Percentiles rank a stretch among this genome's conserved stretches.
Conservation (phyloP, 2,797 vertebrate genomes). For the Parauchenoglanis punctatus region DNA sequence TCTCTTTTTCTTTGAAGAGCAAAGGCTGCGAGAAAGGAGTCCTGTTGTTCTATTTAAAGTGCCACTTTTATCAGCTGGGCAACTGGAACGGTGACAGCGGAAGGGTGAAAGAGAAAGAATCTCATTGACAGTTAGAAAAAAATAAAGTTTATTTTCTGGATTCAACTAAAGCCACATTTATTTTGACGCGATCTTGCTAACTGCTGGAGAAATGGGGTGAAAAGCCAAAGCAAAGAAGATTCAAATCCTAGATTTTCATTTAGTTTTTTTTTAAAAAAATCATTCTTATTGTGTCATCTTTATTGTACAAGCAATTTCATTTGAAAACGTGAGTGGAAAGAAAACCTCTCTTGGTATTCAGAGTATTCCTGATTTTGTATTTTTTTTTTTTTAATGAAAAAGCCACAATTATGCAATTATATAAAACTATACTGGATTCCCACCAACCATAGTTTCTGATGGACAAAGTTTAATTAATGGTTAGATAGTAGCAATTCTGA, state of each 20-base stretch:
- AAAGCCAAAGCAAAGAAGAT: neutral
- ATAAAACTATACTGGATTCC: neutral
- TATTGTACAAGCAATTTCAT: neutral
- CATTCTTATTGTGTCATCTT: neutral
- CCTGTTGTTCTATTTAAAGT: slow-evolving; percentile 56
- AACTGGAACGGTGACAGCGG: slow-evolving; percentile 35
- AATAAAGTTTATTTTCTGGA: slow-evolving; percentile 24
- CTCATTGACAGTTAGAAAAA: neutral
- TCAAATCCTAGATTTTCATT: neutral
- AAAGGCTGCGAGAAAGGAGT: slow-evolving; percentile 38
- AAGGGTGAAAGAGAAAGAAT: slow-evolving; percentile 9
- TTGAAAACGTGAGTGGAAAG: too few species aligned
- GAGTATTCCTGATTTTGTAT: neutral
- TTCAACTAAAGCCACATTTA: slow-evolving; percentile 59
- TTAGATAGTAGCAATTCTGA: neutral
- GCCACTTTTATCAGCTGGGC: slow-evolving; percentile 16
- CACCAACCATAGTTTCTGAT: neutral
- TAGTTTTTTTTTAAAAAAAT: neutral
- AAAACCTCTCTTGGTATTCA: neutral
- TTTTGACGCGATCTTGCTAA: slow-evolving; percentile 55
- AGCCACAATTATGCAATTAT: neutral
- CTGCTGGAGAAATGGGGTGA: slow-evolving; percentile 27
- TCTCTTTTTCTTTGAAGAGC: slow-evolving; percentile 30
- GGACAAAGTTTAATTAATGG: neutral
- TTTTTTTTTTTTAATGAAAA: neutral